Evolutionary conservation across 2,113 vertebrate species (phyloP).

Genomic region (Myocastor coypus): DNA sequence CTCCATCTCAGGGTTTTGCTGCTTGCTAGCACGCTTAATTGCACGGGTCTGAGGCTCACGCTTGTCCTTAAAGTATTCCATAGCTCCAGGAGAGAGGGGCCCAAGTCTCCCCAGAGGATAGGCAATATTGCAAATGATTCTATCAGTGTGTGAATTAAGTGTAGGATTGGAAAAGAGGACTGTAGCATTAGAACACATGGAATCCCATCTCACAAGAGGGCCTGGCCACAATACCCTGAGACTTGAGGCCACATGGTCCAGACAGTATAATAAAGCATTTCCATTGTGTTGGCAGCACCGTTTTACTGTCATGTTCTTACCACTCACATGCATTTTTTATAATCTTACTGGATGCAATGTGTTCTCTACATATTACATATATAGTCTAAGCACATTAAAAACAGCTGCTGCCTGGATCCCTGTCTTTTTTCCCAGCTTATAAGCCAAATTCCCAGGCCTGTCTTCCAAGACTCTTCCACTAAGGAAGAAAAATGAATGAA

Average conservation of each 20-base stretch:
- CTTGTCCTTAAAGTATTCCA: neutral
- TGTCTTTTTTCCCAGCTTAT: constrained; percentile 67
- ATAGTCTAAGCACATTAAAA: constrained; percentile 76
- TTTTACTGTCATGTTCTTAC: constrained; percentile 65
- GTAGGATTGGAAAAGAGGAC: neutral
- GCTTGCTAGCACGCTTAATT: neutral
- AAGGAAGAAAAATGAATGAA: constrained; percentile 49
- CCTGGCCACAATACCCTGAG: neutral
- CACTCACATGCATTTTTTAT: constrained; percentile 76
- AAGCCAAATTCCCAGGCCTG: constrained; percentile 67
- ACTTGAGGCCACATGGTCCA: neutral
- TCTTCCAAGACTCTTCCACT: constrained; percentile 57
- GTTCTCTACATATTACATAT: constrained; percentile 72
- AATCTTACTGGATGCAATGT: constrained; percentile 72
- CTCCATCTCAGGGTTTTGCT: neutral
- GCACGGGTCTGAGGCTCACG: neutral
- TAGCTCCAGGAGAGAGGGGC: neutral
- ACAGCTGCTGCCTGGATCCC: constrained; percentile 72
- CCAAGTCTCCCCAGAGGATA: neutral
- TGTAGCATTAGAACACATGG: neutral
- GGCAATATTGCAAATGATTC: neutral
- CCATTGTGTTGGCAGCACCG: constrained; percentile 35
- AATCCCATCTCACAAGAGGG: neutral
- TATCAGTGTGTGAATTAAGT: neutral
- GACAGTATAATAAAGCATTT: constrained; percentile 28